Base-by-base conservation (phyloP, 2,888 invertebrate species). In the Agapostemon virescens region DNA sequence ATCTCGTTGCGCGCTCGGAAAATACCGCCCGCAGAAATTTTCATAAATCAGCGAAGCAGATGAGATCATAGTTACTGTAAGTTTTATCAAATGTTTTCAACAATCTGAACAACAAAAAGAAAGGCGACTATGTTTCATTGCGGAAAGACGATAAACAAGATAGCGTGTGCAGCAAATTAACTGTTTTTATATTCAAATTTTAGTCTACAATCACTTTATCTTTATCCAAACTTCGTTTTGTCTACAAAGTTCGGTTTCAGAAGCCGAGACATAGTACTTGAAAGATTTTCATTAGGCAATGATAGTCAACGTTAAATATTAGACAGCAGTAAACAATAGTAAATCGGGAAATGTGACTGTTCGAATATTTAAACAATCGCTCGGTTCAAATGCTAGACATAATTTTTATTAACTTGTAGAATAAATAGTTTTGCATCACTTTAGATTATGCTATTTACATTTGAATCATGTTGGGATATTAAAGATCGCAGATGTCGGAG, bases 11-110 rank as follows among this genome's bases (percentile, higher is more conserved):
- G 13, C 36, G n/a, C 36, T 11, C 40, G 49, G 73, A 74, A 69
- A 71, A 67, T 40, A 67, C 11, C 42, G 38, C 72, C 69, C 70
- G 38, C 66, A 40, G 55, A 58, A 67, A 63, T 63, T 63, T 36
- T 36, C 36, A 63, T 63, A 63, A 63, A 63, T 63, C 36, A 36
- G 36, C 36, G n/a, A 11, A 4, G 36, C 36, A 63, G 36, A 63
- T n/a, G 63, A 36, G 33, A 36, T 36, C 33, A 36, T 9, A 33
- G 30, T 63, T 36, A 20, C n/a, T n/a, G 30, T 36, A 63, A 63
- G 11, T 63, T 36, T 63, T 36, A 63, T 20, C 33, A 63, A 63
- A 36, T 36, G 33, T 63, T 63, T 36, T 36, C 36, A 20, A 33
- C n/a, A 13, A 63, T 11, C n/a, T 0, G n/a, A 36, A 15, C 63